Percentiles rank a stretch among this genome's conserved stretches.
These are phyloP conservation scores for Pterois miles DNA, from an alignment of 2,797 vertebrate genomes.

Conservation along the genomic window DNA sequence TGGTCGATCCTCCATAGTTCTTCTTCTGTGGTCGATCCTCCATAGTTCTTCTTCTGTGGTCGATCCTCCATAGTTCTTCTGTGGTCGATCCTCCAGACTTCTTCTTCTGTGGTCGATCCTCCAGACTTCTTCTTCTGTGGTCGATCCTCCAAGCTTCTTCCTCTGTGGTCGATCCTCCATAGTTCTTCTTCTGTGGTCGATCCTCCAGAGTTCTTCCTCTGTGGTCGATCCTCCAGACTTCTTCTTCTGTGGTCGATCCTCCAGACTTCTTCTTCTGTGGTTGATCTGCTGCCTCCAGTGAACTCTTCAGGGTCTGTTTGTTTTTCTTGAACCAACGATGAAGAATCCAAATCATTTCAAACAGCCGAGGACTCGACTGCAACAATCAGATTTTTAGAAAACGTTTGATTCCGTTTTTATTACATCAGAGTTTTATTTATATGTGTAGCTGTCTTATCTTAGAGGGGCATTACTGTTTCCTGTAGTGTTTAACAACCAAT, in stretches of 20 bases:
- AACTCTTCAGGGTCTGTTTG: conserved; percentile 32
- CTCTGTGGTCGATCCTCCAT: no score
- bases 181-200: no score
- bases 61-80: no score
- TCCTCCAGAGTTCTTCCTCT: conserved; percentile 45
- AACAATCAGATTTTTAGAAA: conserved; percentile 45
- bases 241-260: conserved; percentile 57
- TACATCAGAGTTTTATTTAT: conserved; percentile 71
- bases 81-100: no score
- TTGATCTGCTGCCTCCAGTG: conserved; percentile 27
- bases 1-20: no score
- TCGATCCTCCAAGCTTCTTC: no score
- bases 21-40: no score
- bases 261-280: neutral
- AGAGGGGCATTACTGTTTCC: conserved; percentile 52
- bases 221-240: conserved; percentile 60
- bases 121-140: no score
- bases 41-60: no score
- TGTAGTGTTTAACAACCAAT: conserved; percentile 69
- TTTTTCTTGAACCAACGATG: conserved; percentile 52
- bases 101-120: no score
- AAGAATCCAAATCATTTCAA: conserved; percentile 80
- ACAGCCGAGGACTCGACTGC: conserved; percentile 59
- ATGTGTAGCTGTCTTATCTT: conserved; percentile 60
- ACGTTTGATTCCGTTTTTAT: conserved; percentile 73